phyloP scores from a whole-genome alignment of 2,888 invertebrate genomes.

The Amphipyra tragopoginis region DNA sequence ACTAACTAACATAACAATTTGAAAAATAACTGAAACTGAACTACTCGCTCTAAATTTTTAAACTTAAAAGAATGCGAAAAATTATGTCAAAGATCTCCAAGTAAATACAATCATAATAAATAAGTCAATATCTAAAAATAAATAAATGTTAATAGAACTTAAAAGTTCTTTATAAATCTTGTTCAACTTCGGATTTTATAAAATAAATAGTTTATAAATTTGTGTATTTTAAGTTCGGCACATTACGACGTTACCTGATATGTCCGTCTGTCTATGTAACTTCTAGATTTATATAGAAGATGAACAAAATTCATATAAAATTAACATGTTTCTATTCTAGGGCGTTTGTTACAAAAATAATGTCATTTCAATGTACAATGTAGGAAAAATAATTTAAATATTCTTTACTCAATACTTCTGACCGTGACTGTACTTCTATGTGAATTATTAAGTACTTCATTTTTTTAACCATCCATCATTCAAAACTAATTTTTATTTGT shows the following conservation, averaged over 20 bases:
- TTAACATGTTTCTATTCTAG: conserved; percentile 31
- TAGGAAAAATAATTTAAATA: conserved; percentile 26
- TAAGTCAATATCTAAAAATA: neutral
- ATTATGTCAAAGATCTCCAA: conserved; percentile 14
- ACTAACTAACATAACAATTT: conserved; percentile 36
- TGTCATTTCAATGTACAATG: conserved; percentile 25
- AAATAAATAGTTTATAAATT: conserved; percentile 60
- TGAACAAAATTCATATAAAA: conserved; percentile 69
- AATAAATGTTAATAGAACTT: conserved; percentile 21
- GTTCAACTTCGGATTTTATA: conserved; percentile 66
- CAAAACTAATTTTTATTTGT: conserved; percentile 2
- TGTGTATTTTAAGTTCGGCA: conserved; percentile 59
- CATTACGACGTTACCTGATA: conserved; percentile 72
- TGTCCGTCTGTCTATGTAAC: conserved; percentile 62
- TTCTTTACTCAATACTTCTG: conserved; percentile 16
- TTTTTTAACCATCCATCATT: conserved; percentile 8
- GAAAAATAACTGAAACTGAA: conserved; percentile 7
- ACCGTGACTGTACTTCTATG: conserved; percentile 11
- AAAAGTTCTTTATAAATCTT: conserved; percentile 61
- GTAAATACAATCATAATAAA: conserved; percentile 22
- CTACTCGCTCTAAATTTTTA: conserved; percentile 12
- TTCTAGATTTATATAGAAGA: conserved; percentile 62
- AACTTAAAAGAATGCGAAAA: conserved; percentile 4
- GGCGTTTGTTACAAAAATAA: conserved; percentile 51
- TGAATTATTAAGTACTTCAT: neutral